phyloP scores from a whole-genome alignment of 2,797 vertebrate species.

The Remorina albescens region DNA sequence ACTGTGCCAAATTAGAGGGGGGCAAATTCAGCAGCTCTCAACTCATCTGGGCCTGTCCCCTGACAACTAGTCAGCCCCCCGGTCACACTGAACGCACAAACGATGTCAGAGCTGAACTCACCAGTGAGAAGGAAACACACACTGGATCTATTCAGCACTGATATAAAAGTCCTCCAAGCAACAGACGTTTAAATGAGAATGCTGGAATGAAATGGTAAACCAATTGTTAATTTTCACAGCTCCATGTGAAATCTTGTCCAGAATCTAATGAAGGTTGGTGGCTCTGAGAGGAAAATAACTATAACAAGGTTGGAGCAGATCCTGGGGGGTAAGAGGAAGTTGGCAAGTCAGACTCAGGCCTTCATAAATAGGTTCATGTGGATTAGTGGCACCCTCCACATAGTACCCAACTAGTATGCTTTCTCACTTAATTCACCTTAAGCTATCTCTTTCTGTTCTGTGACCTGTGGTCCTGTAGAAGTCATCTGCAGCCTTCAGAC shows the following conservation, averaged over 20 bases:
- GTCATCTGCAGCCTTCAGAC: not conserved
- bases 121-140: too few relatives aligned
- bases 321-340: not conserved
- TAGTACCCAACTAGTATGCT: conserved; percentile 47
- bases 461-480: not conserved
- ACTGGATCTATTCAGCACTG: too few relatives aligned
- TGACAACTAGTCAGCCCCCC: too few relatives aligned
- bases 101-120: too few relatives aligned
- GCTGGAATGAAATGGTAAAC: not conserved
- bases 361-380: conserved; percentile 3
- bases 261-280: not conserved
- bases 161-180: too few relatives aligned
- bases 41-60: too few relatives aligned
- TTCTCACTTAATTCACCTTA: conserved; percentile 42
- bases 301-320: not conserved
- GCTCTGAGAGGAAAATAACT: not conserved
- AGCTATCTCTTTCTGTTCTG: not conserved
- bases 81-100: too few relatives aligned
- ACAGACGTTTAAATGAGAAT: too few relatives aligned
- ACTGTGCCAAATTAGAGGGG: too few relatives aligned
- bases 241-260: not conserved
- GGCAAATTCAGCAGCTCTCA: too few relatives aligned
- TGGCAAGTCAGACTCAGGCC: not conserved
- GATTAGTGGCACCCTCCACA: conserved; percentile 35
- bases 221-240: not conserved